Evolutionary conservation across 23 tunicate species (phyloP).

Genomic region (Ascidia mentula): DNA sequence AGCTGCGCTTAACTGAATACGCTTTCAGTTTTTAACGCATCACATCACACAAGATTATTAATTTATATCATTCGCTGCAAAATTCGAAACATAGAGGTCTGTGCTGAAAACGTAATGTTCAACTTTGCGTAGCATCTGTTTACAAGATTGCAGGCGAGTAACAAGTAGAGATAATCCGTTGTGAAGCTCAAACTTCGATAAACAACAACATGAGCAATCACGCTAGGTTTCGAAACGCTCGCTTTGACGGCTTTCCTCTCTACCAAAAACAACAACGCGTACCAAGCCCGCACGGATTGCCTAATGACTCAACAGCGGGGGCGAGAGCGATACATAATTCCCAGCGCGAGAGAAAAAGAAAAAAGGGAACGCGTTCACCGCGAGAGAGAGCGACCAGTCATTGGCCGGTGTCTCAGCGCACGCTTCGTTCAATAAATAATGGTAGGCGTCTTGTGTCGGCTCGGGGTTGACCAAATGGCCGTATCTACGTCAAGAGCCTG

Average conservation of each 20-base stretch:
- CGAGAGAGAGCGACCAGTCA: not conserved
- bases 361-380: constrained; percentile 4
- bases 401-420: not conserved
- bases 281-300: not conserved
- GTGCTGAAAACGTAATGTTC: no score
- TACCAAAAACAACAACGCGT: not conserved
- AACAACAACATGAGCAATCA: no score
- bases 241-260: not conserved
- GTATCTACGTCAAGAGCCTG: not conserved
- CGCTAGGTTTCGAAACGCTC: no score
- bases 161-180: no score
- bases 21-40: no score
- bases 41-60: no score
- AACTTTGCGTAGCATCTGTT: no score
- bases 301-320: constrained; percentile 9
- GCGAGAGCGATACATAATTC: not conserved
- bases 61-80: no score
- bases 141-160: no score
- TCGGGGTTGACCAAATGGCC: not conserved
- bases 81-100: no score
- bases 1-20: no score
- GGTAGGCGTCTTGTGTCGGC: not conserved
- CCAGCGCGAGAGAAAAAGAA: not conserved
- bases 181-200: no score
- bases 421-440: constrained; percentile 4